Base-by-base conservation (phyloP, 1,140 invertebrate genomes). In the Archegozetes longisetosus region DNA sequence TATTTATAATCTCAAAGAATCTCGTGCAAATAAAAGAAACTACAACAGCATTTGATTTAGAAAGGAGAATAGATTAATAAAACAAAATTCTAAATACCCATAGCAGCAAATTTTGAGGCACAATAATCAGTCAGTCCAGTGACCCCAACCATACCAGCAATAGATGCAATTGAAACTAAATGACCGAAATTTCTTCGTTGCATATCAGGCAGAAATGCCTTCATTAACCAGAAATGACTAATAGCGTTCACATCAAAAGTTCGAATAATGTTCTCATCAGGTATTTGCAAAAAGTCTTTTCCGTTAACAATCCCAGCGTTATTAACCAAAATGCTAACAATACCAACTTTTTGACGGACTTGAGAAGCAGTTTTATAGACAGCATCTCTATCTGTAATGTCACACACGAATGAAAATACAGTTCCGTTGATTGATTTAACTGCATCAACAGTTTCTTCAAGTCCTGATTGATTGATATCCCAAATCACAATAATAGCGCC, bases 291-390 rank as follows among this genome's bases (percentile, higher is more conserved):
- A 25, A 96, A 76, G 47, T 81, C 80, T 58, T 82, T 80, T 0
- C 91, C 91, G 23, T 83, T 86, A 0, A 93, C 86, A 50, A 95
- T 84, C 17, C 91, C 92, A 28, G 92, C 92, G 72, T 96, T 97
- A 73, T 96, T 96, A 24, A 98, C 79, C 13, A 98, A 71, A 57
- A 96, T 80, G n/a, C 82, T 84, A 3, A 94, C 85, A 73, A 82
- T 79, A 64, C 91, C 91, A 48, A 95, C 79, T 72, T 94, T 86
- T 64, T 79, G 71, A 64, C 82, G 85, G 0, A 95, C 82, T 70
- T 80, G 76, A 22, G 81, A 78, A 0, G 89, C 89, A n/a, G 82
- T 77, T 66, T 80, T 79, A 70, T 95, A 93, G 20, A 97, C 83
- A 47, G 82, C 79, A 14, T 83, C 76, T 6, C 81, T 77, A 61